Conservation (phyloP, 1,140 invertebrate species). For the Ptiloglossa arizonensis region DNA sequence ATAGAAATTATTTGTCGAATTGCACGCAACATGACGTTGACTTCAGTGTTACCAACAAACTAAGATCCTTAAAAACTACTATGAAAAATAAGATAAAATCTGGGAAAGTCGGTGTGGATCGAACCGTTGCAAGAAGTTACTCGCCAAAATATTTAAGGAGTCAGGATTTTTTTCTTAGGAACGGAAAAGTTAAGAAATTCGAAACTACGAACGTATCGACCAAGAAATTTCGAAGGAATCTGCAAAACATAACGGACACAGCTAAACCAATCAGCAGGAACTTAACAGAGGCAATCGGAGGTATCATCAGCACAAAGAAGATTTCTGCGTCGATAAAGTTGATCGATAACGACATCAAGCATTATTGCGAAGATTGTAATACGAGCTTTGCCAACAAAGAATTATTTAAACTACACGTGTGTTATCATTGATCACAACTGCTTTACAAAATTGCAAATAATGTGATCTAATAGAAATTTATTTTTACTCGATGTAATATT, state of each 20-base stretch:
- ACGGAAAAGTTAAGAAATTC: conserved; percentile 59
- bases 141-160: conserved; percentile 67
- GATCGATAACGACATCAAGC: conserved; percentile 51
- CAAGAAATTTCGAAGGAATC: conserved; percentile 31
- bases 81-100: conserved; percentile 32
- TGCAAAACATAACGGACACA: background rate
- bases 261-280: background rate
- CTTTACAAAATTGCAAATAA: background rate
- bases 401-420: conserved; percentile 65
- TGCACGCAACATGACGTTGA: background rate
- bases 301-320: conserved; percentile 26
- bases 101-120: conserved; percentile 4
- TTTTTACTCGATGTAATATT: conserved; percentile 12
- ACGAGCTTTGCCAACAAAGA: conserved; percentile 67
- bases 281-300: conserved; percentile 15
- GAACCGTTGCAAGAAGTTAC: background rate
- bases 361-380: conserved; percentile 72
- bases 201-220: background rate
- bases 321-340: conserved; percentile 18
- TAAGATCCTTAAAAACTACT: conserved; percentile 9
- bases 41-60: background rate
- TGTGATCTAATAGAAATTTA: conserved; percentile 3
- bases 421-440: conserved; percentile 55
- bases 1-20: background rate
- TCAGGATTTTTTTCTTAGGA: conserved; percentile 65